These are phyloP conservation scores for Chaenogobius annularis DNA, from an alignment of 2,113 vertebrate species.

Conservation along the genomic window DNA sequence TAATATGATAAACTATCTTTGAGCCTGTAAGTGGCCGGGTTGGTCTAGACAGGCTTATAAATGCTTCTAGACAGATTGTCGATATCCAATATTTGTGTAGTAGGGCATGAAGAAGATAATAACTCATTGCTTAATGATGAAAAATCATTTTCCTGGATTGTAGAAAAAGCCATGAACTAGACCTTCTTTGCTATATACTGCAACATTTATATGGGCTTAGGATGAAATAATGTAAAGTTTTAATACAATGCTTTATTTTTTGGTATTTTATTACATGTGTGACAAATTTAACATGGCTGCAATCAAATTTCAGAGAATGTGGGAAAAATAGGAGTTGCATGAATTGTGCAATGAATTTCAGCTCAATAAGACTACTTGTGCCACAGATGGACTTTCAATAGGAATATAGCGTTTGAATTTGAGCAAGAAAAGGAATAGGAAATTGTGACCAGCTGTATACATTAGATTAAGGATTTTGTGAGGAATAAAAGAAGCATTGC, in stretches of 20 bases:
- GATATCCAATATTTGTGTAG: background rate
- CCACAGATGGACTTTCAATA: background rate
- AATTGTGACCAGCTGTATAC: background rate
- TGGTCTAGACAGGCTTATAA: background rate
- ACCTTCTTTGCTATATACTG: background rate
- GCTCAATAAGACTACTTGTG: background rate
- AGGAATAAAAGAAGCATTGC: background rate
- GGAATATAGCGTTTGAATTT: background rate
- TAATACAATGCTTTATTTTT: background rate
- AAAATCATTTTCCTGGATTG: background rate
- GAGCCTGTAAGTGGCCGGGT: background rate
- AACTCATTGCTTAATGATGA: background rate
- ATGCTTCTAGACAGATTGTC: background rate
- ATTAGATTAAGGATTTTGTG: background rate
- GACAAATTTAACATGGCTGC: background rate
- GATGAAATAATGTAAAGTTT: background rate
- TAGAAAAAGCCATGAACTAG: background rate
- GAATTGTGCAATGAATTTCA: background rate
- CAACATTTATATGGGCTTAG: background rate
- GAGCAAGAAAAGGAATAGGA: background rate
- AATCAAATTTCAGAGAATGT: background rate
- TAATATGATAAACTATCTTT: background rate
- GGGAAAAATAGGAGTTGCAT: background rate
- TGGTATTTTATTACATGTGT: background rate
- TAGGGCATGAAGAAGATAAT: background rate